Percentiles rank a stretch among this genome's conserved stretches.
These are phyloP conservation scores for Drosophila serrata DNA, from an alignment of 1,140 invertebrate genomes.

Conservation along the genomic window DNA sequence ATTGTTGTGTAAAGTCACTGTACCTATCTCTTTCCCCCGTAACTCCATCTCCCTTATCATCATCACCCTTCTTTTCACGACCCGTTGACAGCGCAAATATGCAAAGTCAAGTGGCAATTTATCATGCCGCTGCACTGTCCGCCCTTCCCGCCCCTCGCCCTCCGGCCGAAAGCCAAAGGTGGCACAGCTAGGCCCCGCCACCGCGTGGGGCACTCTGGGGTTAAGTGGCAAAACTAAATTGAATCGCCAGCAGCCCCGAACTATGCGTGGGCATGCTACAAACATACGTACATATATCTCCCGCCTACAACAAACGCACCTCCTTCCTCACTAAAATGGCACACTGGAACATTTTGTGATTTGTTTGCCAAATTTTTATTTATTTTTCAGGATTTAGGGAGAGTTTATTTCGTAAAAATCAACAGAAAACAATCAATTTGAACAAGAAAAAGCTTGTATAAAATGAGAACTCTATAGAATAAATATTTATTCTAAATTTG, in stretches of 20 bases:
- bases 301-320: slow-evolving; percentile 53
- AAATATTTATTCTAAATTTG: not conserved
- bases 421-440: not conserved
- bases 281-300: too few species aligned
- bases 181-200: slow-evolving; percentile 5
- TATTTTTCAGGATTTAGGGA: not conserved
- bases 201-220: slow-evolving; percentile 51
- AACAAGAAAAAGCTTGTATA: not conserved
- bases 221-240: slow-evolving; percentile 77
- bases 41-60: slow-evolving; percentile 14
- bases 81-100: slow-evolving; percentile 67
- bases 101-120: slow-evolving; percentile 83
- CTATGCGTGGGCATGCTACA: slow-evolving; percentile 53
- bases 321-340: not conserved
- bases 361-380: not conserved
- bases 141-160: not conserved
- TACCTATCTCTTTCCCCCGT: not conserved
- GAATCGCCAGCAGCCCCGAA: slow-evolving; percentile 55
- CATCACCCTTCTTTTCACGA: slow-evolving; percentile 44
- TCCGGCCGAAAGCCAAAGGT: slow-evolving; percentile 19
- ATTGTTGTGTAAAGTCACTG: not conserved
- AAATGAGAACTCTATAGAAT: not conserved
- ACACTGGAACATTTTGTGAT: slow-evolving; percentile 13
- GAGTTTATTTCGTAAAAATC: not conserved
- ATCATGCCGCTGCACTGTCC: slow-evolving; percentile 63